phyloP scores from a whole-genome alignment of 2,113 vertebrate genomes.

The Turdus rufiventris region DNA sequence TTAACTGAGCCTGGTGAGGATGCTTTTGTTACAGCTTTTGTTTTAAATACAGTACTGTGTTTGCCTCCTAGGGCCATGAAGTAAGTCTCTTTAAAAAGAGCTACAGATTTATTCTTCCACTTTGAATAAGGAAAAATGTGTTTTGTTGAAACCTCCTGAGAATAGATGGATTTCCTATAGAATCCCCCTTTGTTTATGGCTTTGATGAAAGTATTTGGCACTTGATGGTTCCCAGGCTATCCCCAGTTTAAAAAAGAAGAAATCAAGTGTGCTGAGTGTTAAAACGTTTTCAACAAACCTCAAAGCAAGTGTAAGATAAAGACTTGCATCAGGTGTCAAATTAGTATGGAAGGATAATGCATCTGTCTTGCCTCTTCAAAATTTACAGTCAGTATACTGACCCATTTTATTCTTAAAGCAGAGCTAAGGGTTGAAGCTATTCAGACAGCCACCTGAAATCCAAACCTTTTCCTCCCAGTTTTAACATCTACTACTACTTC shows the following conservation, averaged over 20 bases:
- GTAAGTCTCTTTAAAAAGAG: constrained; percentile 31
- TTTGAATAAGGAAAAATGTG: constrained; percentile 66
- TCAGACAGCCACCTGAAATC: neutral
- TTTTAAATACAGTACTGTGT: constrained; percentile 56
- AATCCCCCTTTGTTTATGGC: constrained; percentile 60
- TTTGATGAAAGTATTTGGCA: constrained; percentile 60
- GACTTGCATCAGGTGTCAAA: constrained; percentile 16
- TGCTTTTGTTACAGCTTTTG: constrained; percentile 48
- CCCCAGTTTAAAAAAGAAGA: constrained; percentile 2
- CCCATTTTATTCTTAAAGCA: neutral
- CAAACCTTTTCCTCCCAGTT: neutral
- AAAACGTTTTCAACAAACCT: constrained; percentile 29
- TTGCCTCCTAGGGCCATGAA: constrained; percentile 34
- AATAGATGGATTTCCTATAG: constrained; percentile 61
- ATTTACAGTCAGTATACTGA: neutral
- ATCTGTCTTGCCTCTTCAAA: neutral
- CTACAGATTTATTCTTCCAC: constrained; percentile 62
- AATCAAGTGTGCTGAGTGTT: constrained; percentile 13
- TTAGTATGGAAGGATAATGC: neutral
- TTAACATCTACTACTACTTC: neutral
- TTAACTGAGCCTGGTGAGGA: constrained; percentile 13
- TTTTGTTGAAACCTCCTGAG: constrained; percentile 60
- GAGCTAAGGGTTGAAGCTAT: neutral
- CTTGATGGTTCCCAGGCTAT: constrained; percentile 68
- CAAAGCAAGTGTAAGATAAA: constrained; percentile 5